These are phyloP conservation scores for Chanos chanos DNA, from an alignment of 2,797 vertebrate genomes.

Conservation along the genomic window DNA sequence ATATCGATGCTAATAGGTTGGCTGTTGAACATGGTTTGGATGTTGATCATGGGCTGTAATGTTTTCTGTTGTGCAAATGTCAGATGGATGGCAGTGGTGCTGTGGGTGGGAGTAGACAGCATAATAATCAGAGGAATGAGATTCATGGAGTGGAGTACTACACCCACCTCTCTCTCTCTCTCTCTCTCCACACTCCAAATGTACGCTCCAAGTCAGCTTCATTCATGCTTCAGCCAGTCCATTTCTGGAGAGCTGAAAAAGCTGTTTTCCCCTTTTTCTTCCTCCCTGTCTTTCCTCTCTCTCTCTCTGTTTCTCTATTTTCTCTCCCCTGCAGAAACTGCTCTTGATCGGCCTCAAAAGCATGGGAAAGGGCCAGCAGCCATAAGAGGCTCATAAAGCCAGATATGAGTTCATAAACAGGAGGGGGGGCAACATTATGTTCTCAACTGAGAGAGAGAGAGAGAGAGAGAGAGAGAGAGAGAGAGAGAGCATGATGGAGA, in stretches of 20 bases:
- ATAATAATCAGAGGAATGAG: slow-evolving; percentile 18
- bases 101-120: slow-evolving; percentile 6
- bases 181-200: neutral
- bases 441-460: neutral
- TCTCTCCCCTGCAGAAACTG: slow-evolving; percentile 5
- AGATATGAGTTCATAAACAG: slow-evolving; percentile 24
- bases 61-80: slow-evolving; percentile 1
- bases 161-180: neutral
- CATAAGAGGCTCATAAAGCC: slow-evolving; percentile 13
- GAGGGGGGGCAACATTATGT: slow-evolving; percentile 8
- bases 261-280: neutral
- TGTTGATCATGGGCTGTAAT: neutral
- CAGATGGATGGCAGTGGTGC: slow-evolving; percentile 3
- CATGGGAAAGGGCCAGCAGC: neutral
- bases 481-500: neutral
- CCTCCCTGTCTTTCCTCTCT: neutral
- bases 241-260: slow-evolving; percentile 9
- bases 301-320: neutral
- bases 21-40: no score
- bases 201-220: neutral
- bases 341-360: no score
- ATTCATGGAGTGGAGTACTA: slow-evolving; percentile 12
- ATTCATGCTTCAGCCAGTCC: slow-evolving; percentile 1
- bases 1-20: slow-evolving; percentile 9
- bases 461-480: neutral